Evolutionary conservation across 2,797 vertebrate species (phyloP).

Genomic region (Manis pentadactyla): DNA sequence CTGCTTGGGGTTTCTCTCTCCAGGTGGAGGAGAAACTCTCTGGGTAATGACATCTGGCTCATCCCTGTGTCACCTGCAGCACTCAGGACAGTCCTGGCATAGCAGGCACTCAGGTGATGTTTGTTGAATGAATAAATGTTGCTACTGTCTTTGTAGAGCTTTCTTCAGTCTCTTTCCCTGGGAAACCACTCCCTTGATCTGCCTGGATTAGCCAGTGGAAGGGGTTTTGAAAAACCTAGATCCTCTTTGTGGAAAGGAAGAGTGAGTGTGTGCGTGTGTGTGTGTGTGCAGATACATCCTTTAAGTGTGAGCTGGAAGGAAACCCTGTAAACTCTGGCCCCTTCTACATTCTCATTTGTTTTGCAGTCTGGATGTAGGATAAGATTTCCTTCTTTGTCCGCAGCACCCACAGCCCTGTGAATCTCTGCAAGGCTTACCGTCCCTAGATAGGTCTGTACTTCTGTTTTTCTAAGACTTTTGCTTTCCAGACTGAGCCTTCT

Average conservation of each 20-base stretch:
- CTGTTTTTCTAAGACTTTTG: not conserved
- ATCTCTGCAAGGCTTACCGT: not conserved
- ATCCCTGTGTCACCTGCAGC: not conserved
- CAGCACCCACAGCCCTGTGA: not conserved
- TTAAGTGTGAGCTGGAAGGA: slow-evolving; percentile 19
- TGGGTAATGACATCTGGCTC: not conserved
- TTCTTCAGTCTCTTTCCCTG: not conserved
- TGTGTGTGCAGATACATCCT: not conserved
- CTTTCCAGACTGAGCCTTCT: not conserved
- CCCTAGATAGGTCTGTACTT: not conserved
- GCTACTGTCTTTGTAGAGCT: not conserved
- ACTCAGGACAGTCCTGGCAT: not conserved
- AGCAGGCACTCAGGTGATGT: not conserved
- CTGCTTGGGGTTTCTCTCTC: not conserved
- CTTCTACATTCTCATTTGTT: not conserved
- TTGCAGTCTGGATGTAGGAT: not conserved
- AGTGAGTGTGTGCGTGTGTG: not conserved
- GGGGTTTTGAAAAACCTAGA: not conserved
- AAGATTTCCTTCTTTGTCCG: not conserved
- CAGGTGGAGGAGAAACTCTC: not conserved
- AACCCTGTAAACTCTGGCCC: not conserved
- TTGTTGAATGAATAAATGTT: not conserved
- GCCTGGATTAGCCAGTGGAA: not conserved
- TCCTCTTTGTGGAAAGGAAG: not conserved
- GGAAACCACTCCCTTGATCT: not conserved